A percentile compares a stretch with the other conserved stretches of the same genome.
phyloP scores from a whole-genome alignment of 2,888 invertebrate genomes.

The Pterostichus madidus region DNA sequence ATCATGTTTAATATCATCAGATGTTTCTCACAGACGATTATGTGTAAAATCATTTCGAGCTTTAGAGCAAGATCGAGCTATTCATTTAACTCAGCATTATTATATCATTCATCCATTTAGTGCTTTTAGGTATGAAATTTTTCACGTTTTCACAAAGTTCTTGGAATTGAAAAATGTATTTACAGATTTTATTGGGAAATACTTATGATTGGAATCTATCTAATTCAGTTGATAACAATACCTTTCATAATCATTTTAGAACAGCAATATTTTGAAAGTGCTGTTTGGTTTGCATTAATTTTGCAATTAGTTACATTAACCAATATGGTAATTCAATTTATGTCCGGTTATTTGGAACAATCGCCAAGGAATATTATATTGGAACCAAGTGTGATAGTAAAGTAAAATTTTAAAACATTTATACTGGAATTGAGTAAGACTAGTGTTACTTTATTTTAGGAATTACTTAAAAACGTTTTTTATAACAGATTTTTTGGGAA shows the following conservation, averaged over 20 bases:
- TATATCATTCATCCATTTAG: conserved; percentile 60
- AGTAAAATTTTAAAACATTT: not conserved
- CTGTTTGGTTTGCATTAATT: not conserved
- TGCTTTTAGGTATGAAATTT: conserved; percentile 45
- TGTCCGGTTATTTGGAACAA: conserved; percentile 55
- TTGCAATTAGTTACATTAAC: conserved; percentile 4
- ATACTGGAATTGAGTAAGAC: no score
- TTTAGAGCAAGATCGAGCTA: conserved; percentile 38
- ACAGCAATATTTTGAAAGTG: not conserved
- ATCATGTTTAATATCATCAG: conserved; percentile 45
- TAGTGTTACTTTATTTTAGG: conserved; percentile 8
- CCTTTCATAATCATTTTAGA: conserved; percentile 17
- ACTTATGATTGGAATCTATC: conserved; percentile 50
- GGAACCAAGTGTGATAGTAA: conserved; percentile 23
- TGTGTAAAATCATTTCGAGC: conserved; percentile 47
- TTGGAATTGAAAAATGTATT: not conserved
- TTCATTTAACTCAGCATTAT: conserved; percentile 53
- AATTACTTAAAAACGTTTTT: conserved; percentile 43
- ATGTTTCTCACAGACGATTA: conserved; percentile 38
- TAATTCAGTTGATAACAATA: not conserved
- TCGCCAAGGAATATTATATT: conserved; percentile 39
- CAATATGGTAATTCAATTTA: conserved; percentile 50
- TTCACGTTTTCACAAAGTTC: not conserved
- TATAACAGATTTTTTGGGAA: conserved; percentile 33
- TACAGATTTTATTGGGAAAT: conserved; percentile 58